A percentile compares a stretch with the other conserved stretches of the same genome.
Evolutionary conservation across 2,888 invertebrate species (phyloP).

Genomic region (Orchesella flavescens): DNA sequence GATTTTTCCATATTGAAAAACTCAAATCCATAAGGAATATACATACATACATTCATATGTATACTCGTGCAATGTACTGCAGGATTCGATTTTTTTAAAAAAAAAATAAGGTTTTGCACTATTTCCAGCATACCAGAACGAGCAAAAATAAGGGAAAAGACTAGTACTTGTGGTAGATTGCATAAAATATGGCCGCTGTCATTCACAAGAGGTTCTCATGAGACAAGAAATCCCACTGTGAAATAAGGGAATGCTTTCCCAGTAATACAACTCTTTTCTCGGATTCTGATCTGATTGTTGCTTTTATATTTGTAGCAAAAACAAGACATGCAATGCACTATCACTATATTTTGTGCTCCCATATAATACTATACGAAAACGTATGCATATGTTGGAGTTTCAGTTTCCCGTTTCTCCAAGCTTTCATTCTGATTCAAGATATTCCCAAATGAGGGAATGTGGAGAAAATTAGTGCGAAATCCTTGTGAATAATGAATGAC

Average conservation of each 20-base stretch:
- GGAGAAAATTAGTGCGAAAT: constrained; percentile 50
- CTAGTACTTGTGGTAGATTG: constrained; percentile 31
- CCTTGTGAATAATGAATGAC: constrained; percentile 50
- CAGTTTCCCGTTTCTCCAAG: neutral
- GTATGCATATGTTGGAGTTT: neutral
- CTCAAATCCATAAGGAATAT: too few species aligned
- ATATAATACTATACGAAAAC: too few species aligned
- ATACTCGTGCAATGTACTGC: too few species aligned
- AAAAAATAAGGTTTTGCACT: too few species aligned
- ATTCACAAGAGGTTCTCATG: constrained; percentile 43
- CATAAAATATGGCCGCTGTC: constrained; percentile 50
- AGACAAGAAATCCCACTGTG: constrained; percentile 36
- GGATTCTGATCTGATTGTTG: constrained; percentile 14
- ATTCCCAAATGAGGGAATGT: constrained; percentile 25
- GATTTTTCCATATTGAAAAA: too few species aligned
- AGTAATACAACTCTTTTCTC: neutral
- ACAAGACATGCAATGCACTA: too few species aligned
- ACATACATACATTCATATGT: too few species aligned
- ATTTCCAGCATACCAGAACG: too few species aligned
- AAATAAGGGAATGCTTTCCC: constrained; percentile 28
- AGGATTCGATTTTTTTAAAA: too few species aligned
- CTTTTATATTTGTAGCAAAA: neutral
- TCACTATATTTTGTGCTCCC: too few species aligned
- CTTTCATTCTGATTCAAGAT: neutral
- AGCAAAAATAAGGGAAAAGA: neutral